Evolutionary conservation across 1,140 invertebrate species (phyloP).

Genomic region (Drosophila sp.): DNA sequence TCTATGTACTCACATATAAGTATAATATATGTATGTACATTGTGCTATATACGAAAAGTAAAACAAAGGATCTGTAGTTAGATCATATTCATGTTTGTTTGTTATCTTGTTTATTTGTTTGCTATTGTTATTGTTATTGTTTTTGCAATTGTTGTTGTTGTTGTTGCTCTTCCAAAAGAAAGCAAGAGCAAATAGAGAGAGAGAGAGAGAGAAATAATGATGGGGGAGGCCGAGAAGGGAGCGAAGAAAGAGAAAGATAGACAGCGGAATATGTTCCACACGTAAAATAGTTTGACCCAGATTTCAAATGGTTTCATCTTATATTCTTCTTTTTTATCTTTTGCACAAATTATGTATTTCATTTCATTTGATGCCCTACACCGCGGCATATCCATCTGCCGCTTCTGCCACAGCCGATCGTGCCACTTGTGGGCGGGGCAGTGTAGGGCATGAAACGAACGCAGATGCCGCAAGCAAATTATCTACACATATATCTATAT

Average conservation of each 20-base stretch:
- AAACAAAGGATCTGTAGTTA: constrained; percentile 43
- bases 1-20: constrained; percentile 7
- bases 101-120: constrained; percentile 12
- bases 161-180: background rate
- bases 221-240: no score
- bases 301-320: constrained; percentile 64
- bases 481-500: no score
- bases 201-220: background rate
- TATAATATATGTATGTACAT: constrained; percentile 5
- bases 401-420: constrained; percentile 9
- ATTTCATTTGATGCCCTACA: constrained; percentile 32
- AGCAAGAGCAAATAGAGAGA: constrained; percentile 19
- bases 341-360: constrained; percentile 45
- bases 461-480: constrained; percentile 6
- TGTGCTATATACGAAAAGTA: constrained; percentile 8
- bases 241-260: background rate
- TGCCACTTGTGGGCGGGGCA: constrained; percentile 9
- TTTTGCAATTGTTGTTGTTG: constrained; percentile 2
- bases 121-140: no score
- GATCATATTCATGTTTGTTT: constrained; percentile 33
- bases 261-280: constrained; percentile 36
- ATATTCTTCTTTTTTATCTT: constrained; percentile 60
- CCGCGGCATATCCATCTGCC: constrained; percentile 11
- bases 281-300: constrained; percentile 80
- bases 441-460: constrained; percentile 19